Evolutionary conservation across 2,113 vertebrate species (phyloP).

Genomic region (Pachyramphus minor): DNA sequence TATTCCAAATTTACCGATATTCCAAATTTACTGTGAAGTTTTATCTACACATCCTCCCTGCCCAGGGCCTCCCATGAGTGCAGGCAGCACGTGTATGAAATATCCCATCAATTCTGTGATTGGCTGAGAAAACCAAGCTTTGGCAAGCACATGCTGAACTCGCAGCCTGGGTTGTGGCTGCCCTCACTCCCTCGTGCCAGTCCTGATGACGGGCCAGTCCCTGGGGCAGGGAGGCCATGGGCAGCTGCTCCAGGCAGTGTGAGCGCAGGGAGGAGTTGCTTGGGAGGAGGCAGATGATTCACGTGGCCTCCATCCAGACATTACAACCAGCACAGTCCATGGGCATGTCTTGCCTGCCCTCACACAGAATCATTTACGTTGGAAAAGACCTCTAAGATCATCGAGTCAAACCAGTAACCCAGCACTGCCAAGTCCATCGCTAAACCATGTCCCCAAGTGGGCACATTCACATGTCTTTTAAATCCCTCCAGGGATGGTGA

Average conservation of each 20-base stretch:
- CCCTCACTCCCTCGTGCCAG: not conserved
- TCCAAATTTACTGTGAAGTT: not conserved
- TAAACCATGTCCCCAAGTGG: not conserved
- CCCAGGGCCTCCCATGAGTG: not conserved
- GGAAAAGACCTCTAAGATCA: not conserved
- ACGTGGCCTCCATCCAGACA: not conserved
- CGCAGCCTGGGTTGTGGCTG: not conserved
- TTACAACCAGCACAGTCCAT: not conserved
- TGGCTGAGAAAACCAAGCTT: not conserved
- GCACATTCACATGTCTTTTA: not conserved
- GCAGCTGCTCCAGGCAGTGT: not conserved
- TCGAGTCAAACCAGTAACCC: not conserved
- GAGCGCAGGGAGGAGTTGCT: not conserved
- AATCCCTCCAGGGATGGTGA: not conserved
- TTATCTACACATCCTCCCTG: not conserved
- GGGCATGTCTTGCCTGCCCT: not conserved
- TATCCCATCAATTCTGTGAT: not conserved
- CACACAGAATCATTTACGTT: not conserved
- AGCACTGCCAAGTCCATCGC: not conserved
- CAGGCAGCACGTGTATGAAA: accelerated
- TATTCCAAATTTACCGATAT: not conserved
- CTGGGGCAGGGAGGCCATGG: not conserved
- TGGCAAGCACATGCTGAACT: not conserved
- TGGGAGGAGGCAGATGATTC: not conserved
- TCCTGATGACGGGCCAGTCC: accelerated